phyloP scores from a whole-genome alignment of 1,140 invertebrate species.

The Lucilia cuprina region DNA sequence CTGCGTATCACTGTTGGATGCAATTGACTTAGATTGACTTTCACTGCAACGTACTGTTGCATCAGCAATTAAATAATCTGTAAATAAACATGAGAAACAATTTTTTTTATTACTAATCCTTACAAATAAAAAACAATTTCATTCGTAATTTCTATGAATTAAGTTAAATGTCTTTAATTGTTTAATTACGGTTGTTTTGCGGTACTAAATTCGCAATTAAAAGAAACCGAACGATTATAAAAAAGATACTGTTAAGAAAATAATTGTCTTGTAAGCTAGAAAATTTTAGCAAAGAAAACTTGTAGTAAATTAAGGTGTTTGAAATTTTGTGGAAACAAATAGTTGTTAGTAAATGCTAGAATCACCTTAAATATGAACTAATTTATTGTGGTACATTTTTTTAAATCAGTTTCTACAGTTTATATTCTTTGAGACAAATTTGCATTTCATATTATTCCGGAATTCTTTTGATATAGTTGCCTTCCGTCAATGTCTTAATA shows the following conservation, averaged over 20 bases:
- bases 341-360: no score
- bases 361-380: no score
- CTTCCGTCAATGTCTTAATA: no score
- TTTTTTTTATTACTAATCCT: not conserved
- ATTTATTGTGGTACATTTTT: no score
- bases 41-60: conserved; percentile 55
- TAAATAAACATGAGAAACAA: conserved; percentile 36
- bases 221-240: not conserved
- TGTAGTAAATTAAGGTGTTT: not conserved
- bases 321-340: no score
- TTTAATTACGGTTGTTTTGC: not conserved
- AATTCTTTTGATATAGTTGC: no score
- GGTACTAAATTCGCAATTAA: not conserved
- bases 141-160: not conserved
- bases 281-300: not conserved
- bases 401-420: no score
- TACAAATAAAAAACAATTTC: not conserved
- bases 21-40: conserved; percentile 54
- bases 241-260: not conserved
- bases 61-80: conserved; percentile 58
- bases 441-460: no score
- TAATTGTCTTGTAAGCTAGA: not conserved
- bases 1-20: conserved; percentile 49
- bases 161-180: not conserved
- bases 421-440: no score